A percentile compares a stretch with the other conserved stretches of the same genome.
Evolutionary conservation across 2,888 invertebrate genomes (phyloP).

Genomic region (Tinea semifulvella): DNA sequence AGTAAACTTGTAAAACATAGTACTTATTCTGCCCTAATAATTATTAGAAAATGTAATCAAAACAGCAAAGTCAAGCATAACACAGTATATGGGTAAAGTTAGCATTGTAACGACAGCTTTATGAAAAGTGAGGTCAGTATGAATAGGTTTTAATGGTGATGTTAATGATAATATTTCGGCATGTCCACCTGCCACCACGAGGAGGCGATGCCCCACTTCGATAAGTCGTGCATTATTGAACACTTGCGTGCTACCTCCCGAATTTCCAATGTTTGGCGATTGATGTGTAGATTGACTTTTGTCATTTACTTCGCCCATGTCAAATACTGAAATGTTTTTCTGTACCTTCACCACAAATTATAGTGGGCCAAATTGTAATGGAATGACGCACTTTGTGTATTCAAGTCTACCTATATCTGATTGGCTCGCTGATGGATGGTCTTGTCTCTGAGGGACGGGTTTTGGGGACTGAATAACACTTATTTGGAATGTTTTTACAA

Average conservation of each 20-base stretch:
- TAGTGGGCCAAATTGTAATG: constrained; percentile 47
- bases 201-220: constrained; percentile 58
- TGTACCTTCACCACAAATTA: constrained; percentile 51
- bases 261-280: constrained; percentile 66
- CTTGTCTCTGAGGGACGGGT: constrained; percentile 35
- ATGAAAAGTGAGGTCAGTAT: constrained; percentile 9
- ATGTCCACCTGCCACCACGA: constrained; percentile 19
- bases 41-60: background rate
- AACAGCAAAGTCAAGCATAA: background rate
- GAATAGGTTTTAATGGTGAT: constrained; percentile 20
- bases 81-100: background rate
- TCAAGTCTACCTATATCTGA: constrained; percentile 39
- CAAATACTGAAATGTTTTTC: constrained; percentile 63
- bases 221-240: constrained; percentile 64
- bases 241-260: constrained; percentile 61
- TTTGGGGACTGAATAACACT: constrained; percentile 30
- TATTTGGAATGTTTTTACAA: constrained; percentile 26
- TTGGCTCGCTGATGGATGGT: constrained; percentile 54
- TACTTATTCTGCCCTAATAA: background rate
- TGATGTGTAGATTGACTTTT: constrained; percentile 67
- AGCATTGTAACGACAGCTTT: background rate
- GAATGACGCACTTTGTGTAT: constrained; percentile 29
- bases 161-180: constrained; percentile 30
- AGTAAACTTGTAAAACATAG: too few species aligned
- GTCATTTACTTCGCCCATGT: constrained; percentile 63